Base-by-base conservation (phyloP, 2,113 vertebrate species). In the Phocoena sinus region DNA sequence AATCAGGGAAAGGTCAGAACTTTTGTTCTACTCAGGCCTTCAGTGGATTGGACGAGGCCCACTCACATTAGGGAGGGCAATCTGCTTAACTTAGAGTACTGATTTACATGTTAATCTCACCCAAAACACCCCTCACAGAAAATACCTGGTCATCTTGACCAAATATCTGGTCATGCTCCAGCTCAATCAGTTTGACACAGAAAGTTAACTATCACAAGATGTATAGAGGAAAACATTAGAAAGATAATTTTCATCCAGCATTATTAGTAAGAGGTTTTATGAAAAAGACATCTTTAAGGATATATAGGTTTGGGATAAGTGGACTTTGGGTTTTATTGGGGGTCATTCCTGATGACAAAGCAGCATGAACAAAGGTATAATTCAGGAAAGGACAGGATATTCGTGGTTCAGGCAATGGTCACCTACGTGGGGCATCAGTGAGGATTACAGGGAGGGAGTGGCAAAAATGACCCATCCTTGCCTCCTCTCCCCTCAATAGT, bases 191-290 rank as follows among this genome's bases (percentile, higher is more conserved):
- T 28, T 81, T 79, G 36, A 44, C 20, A 60, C 7, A 50, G 41
- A 47, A 80, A 68, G 53, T 86, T 86, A 92, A n/a, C n/a, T 26
- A 74, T 15, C 31, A 36, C 14, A 71, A 80, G 23, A 38, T 33
- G 3, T 33, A 67, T 8, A 63, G 56, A 62, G 9, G 47, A 83
- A 83, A 73, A 79, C 5, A 28, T 23, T 41, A 77, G 25, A 79
- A 90, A 91, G 12, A 44, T 56, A 83, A 62, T 13, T 50, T 63
- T 38, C 17, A 50, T 31, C 73, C 0, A 44, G 56, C 10, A 44
- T 89, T 85, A 79, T 38, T 89, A 89, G 80, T 82, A 74, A 81
- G 25, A 81, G 11, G 10, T 12, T 94, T 76, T 81, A 73, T 70
- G 26, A 44, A 93, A 58, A 44, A 85, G 10, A 33, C 23, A 41